phyloP scores from a whole-genome alignment of 2,888 invertebrate genomes.

The Papilio elwesi region DNA sequence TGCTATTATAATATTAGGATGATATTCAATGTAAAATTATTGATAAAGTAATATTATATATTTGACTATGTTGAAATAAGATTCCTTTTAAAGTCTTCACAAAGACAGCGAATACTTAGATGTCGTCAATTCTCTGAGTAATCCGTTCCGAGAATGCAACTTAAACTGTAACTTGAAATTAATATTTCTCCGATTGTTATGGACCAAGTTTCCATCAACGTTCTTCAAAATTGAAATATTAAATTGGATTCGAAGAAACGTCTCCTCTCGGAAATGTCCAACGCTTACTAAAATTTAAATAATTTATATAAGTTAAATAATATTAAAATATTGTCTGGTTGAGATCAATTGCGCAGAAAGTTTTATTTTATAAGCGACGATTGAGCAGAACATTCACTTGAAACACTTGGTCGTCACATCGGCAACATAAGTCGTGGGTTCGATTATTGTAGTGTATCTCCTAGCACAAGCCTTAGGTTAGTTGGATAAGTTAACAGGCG shows the following conservation, averaged over 20 bases:
- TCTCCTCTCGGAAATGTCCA: background rate
- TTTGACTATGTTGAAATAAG: background rate
- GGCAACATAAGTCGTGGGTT: no score
- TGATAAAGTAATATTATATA: background rate
- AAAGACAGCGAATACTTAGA: slow-evolving; percentile 5
- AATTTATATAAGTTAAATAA: background rate
- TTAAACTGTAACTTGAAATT: slow-evolving; percentile 28
- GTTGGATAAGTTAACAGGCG: no score
- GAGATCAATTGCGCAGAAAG: background rate
- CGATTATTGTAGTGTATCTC: no score
- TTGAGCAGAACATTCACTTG: no score
- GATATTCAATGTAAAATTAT: background rate
- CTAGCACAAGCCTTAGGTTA: no score
- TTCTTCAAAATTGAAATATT: slow-evolving; percentile 36
- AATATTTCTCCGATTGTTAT: slow-evolving; percentile 21
- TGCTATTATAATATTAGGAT: no score
- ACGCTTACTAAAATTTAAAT: background rate
- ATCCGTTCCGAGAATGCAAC: background rate
- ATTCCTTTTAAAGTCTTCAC: background rate
- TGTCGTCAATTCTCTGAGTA: slow-evolving; percentile 2
- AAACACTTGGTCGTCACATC: no score
- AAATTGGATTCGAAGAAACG: slow-evolving; percentile 33
- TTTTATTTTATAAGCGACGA: no score
- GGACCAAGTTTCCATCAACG: slow-evolving; percentile 22
- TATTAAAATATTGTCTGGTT: background rate